Base-by-base conservation (phyloP, 2,888 invertebrate species). In the Lasioglossum villosulum region DNA sequence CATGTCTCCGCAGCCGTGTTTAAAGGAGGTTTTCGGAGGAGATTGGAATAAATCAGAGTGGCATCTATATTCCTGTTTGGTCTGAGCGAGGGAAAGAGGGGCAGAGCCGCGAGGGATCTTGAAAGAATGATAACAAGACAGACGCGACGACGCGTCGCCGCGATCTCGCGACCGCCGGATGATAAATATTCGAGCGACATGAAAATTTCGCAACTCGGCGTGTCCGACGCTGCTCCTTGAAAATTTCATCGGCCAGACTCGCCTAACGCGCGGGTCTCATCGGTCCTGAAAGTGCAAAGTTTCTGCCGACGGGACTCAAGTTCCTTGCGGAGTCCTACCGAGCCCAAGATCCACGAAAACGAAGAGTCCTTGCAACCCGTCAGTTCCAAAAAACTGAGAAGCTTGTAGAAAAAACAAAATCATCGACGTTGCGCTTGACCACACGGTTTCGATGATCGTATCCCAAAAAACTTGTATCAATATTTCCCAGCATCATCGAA, bases 271-370 rank as follows among this genome's bases (percentile, higher is more conserved):
- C 74, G 76, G 34, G 73, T 63, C 52, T 84, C 87, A 68, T 82
- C 76, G 82, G 80, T 56, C 68, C 56, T 56, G 78, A 71, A 88
- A 88, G 85, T 70, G 80, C 79, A 68, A 89, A 88, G 84, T 86
- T 89, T 89, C 75, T 72, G 39, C 52, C 74, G 37, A 70, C 39
- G 70, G 56, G 80, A 89, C 81, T 71, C 86, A 77, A 89, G 84
- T 86, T 81, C 79, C 82, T 86, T 81, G 76, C 77, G 79, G 68
- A 86, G 83, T 89, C 6, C 23, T 23, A 52, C 10, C 8, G 1
- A 52, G 23, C 23, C 10, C 8, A 23, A 2, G 23, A n/a, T 52
- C 2, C 8, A n/a, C 52, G 23, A 23, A 52, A 52, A 52, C 23
- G n/a, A 10, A 23, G 52, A 23, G 10, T 23, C 23, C 23, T 52